A percentile compares a stretch with the other conserved stretches of the same genome.
These are phyloP conservation scores for Phymanthus crucifer DNA, from an alignment of 92 coral and sea anemone species.

Conservation along the genomic window DNA sequence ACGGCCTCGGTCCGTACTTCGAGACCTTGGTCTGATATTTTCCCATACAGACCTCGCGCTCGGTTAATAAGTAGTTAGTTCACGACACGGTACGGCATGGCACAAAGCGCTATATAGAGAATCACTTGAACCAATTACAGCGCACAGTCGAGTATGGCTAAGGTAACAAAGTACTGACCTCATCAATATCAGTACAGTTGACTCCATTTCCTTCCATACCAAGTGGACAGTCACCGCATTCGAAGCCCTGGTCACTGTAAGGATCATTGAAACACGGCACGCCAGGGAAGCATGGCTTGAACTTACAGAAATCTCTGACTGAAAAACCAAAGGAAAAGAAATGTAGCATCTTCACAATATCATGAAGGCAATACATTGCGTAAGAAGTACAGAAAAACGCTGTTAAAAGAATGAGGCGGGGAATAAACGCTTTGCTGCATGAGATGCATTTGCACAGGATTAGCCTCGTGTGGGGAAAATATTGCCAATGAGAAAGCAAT, in stretches of 20 bases:
- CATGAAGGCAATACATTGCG: background rate
- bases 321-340: background rate
- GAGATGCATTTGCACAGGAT: too few species aligned
- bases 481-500: background rate
- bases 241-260: slow-evolving; percentile 72
- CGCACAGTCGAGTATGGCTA: too few species aligned
- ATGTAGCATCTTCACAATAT: background rate
- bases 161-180: slow-evolving; percentile 46
- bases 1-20: too few species aligned
- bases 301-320: slow-evolving; percentile 90
- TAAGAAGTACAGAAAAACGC: background rate
- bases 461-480: too few species aligned
- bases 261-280: slow-evolving; percentile 96
- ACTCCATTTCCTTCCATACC: slow-evolving; percentile 95
- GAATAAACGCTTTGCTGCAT: too few species aligned
- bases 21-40: too few species aligned
- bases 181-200: slow-evolving; percentile 88
- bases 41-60: too few species aligned
- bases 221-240: slow-evolving; percentile 95
- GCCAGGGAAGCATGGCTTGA: slow-evolving; percentile 98
- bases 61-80: too few species aligned
- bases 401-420: too few species aligned
- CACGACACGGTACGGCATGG: too few species aligned
- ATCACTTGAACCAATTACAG: background rate
- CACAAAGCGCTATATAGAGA: too few species aligned